phyloP scores from a whole-genome alignment of 2,113 vertebrate genomes.

The Morone chrysops region DNA sequence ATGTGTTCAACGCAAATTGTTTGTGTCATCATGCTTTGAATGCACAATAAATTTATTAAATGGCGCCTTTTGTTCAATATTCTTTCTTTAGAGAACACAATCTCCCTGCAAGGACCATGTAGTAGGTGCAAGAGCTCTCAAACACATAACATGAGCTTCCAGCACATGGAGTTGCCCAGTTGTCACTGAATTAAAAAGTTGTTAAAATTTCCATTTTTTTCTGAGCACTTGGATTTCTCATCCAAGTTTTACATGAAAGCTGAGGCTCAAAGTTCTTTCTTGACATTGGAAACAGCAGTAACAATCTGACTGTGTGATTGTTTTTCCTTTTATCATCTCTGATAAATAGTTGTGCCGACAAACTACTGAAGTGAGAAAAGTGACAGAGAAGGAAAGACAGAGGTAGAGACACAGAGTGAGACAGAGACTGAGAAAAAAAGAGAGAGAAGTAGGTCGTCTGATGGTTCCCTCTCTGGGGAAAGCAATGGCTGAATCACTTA shows the following conservation, averaged over 20 bases:
- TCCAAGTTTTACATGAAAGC: not conserved
- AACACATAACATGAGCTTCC: not conserved
- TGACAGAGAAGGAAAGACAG: constrained; percentile 17
- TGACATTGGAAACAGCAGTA: not conserved
- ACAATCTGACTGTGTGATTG: not conserved
- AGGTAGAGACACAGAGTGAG: not conserved
- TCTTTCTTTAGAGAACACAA: not conserved
- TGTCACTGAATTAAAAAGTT: not conserved
- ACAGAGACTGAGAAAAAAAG: not conserved
- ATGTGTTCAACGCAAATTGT: no score
- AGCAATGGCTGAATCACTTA: constrained; percentile 5
- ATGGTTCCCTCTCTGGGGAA: constrained; percentile 33
- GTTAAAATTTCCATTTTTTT: not conserved
- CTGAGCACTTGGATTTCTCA: not conserved
- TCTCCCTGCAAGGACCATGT: not conserved
- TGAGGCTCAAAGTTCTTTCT: not conserved
- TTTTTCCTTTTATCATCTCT: not conserved
- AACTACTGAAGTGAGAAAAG: constrained; percentile 8
- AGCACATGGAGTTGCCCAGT: constrained; percentile 8
- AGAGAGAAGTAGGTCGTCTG: constrained; percentile 23
- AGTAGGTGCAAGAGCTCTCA: not conserved
- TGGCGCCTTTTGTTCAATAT: no score
- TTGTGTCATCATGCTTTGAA: not conserved
- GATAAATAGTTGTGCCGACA: not conserved
- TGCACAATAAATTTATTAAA: no score